Evolutionary conservation across 1,140 invertebrate genomes (phyloP).

Genomic region (Charaxes varanes): DNA sequence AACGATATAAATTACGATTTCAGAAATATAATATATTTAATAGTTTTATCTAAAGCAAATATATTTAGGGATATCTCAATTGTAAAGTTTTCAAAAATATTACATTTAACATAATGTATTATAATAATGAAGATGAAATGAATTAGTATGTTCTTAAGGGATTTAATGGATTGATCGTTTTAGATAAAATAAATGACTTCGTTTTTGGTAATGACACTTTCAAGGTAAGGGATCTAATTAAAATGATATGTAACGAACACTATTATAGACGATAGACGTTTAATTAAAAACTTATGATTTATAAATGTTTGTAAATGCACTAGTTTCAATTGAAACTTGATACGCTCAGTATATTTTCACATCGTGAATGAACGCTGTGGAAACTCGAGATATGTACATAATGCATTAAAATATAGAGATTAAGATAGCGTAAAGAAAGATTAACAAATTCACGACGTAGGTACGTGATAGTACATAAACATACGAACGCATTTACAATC

Average conservation of each 20-base stretch:
- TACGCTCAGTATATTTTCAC: too few species aligned
- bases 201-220: too few species aligned
- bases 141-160: too few species aligned
- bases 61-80: slow-evolving; percentile 32
- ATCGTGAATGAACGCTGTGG: too few species aligned
- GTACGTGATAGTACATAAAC: background rate
- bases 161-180: too few species aligned
- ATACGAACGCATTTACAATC: background rate
- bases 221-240: slow-evolving; percentile 33
- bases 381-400: slow-evolving; percentile 3
- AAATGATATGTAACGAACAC: slow-evolving; percentile 52
- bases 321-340: background rate
- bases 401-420: too few species aligned
- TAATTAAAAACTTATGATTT: background rate
- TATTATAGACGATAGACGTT: background rate
- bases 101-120: slow-evolving; percentile 33
- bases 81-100: slow-evolving; percentile 60
- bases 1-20: slow-evolving; percentile 21
- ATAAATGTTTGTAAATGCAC: background rate
- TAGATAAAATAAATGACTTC: too few species aligned
- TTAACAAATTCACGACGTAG: too few species aligned
- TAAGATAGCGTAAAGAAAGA: too few species aligned
- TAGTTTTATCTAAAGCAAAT: slow-evolving; percentile 31
- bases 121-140: too few species aligned
- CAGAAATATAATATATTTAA: slow-evolving; percentile 23